Evolutionary conservation across 2,113 vertebrate genomes (phyloP).

Genomic region (Enhydra lutris): DNA sequence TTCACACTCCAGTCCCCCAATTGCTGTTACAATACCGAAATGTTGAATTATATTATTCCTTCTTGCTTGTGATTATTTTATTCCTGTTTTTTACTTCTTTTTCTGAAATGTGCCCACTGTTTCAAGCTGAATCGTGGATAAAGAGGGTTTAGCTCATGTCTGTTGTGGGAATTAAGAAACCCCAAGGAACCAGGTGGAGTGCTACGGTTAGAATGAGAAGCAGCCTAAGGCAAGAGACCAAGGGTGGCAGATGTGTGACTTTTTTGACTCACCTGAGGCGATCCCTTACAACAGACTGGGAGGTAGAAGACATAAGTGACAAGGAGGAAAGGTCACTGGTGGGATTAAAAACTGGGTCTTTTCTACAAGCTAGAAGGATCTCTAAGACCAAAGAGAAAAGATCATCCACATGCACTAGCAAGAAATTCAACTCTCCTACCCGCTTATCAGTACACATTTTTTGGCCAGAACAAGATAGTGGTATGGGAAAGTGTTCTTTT

Average conservation of each 20-base stretch:
- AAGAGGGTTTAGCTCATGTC: not conserved
- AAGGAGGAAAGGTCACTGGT: not conserved
- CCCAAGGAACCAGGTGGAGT: not conserved
- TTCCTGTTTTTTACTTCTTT: not conserved
- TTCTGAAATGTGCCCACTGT: not conserved
- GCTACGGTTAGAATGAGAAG: not conserved
- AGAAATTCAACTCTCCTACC: not conserved
- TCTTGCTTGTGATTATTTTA: not conserved
- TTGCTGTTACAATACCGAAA: not conserved
- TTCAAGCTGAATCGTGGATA: not conserved
- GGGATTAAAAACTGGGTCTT: not conserved
- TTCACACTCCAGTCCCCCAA: not conserved
- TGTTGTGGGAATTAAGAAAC: not conserved
- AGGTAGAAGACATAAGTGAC: not conserved
- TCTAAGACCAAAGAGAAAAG: not conserved
- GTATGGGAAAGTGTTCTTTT: not conserved
- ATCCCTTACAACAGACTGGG: not conserved
- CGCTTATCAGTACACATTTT: too few species aligned
- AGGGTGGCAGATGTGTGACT: not conserved
- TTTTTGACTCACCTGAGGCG: not conserved
- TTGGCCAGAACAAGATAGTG: not conserved
- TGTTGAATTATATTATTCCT: not conserved
- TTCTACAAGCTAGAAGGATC: not conserved
- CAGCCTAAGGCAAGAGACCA: not conserved
- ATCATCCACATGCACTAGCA: not conserved